A percentile compares a stretch with the other conserved stretches of the same genome.
Evolutionary conservation across 2,113 vertebrate genomes (phyloP).

Genomic region (Zapus hudsonius): DNA sequence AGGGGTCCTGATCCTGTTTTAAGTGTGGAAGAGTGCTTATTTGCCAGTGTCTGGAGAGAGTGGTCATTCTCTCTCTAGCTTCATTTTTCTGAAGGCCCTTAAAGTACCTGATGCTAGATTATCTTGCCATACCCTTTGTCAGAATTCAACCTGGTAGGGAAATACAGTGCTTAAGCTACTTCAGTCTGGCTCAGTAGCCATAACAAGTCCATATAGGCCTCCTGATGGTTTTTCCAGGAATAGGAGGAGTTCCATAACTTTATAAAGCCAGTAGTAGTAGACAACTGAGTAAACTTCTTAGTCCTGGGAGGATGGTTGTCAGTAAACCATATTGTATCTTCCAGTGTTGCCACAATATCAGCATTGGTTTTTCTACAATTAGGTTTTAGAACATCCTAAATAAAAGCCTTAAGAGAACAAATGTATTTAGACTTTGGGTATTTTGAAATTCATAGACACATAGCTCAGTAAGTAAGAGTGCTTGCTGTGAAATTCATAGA

Average conservation of each 20-base stretch:
- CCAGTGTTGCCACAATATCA: neutral
- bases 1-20: conserved; percentile 25
- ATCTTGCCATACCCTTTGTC: neutral
- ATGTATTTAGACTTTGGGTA: conserved; percentile 18
- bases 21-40: conserved; percentile 19
- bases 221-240: neutral
- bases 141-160: neutral
- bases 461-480: too few relatives aligned
- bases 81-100: conserved; percentile 42
- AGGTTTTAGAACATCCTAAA: conserved; percentile 38
- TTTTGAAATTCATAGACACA: conserved; percentile 16
- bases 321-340: conserved; percentile 18
- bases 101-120: neutral
- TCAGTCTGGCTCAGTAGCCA: neutral
- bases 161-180: neutral
- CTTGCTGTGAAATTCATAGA: conserved; percentile 9
- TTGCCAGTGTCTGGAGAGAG: conserved; percentile 8
- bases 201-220: neutral
- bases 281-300: neutral
- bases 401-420: conserved; percentile 4
- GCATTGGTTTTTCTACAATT: conserved; percentile 28
- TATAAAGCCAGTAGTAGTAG: neutral
- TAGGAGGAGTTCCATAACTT: neutral
- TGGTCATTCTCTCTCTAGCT: conserved; percentile 6
- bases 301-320: neutral